Conservation (phyloP, 2,113 vertebrate genomes). For the Telmatochromis sp. region DNA sequence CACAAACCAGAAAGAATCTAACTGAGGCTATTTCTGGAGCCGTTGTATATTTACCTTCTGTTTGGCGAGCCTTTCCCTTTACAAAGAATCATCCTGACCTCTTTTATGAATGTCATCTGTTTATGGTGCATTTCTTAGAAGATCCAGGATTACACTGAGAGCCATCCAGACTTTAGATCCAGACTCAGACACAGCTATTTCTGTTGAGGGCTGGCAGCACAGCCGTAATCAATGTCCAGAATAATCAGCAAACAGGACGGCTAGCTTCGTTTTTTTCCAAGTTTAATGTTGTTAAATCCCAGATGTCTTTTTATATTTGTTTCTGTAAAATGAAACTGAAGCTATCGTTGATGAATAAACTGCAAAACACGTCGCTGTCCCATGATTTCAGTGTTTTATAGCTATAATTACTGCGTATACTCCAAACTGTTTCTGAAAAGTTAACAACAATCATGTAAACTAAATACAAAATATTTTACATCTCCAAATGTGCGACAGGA, state of each 20-base stretch:
- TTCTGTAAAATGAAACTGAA: not conserved
- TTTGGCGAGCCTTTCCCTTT: accelerated
- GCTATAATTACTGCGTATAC: accelerated
- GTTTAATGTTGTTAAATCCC: not conserved
- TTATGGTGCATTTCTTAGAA: slow-evolving; percentile 15
- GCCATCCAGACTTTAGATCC: not conserved
- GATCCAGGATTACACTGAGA: slow-evolving; percentile 15
- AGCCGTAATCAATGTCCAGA: not conserved
- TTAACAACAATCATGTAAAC: not conserved
- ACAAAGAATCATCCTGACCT: not conserved
- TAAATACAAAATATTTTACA: not conserved
- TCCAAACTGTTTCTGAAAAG: not conserved
- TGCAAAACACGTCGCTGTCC: not conserved
- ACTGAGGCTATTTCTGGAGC: not conserved
- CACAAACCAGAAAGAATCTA: accelerated
- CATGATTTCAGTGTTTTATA: not conserved
- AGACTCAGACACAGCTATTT: slow-evolving; percentile 10
- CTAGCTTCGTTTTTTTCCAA: not conserved
- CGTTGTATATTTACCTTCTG: not conserved
- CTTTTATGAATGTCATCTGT: not conserved
- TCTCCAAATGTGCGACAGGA: not conserved
- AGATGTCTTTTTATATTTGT: not conserved
- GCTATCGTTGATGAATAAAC: not conserved
- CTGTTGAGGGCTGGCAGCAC: not conserved
- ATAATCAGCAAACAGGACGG: not conserved